A percentile compares a stretch with the other conserved stretches of the same genome.
These are phyloP conservation scores for Chauna torquata DNA, from an alignment of 2,113 vertebrate genomes.

Conservation along the genomic window DNA sequence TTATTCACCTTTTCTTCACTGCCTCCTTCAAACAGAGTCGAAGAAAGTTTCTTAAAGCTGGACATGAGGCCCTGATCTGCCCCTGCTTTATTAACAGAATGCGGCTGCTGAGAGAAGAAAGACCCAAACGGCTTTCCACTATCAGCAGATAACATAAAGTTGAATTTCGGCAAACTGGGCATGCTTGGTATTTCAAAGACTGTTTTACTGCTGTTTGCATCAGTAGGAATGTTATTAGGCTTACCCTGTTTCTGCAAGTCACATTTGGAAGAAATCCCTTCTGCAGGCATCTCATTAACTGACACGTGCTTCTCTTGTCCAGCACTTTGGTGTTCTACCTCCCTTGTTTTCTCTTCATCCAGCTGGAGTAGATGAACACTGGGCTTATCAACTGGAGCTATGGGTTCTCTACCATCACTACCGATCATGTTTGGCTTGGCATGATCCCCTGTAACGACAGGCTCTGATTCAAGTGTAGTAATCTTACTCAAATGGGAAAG, in stretches of 20 bases:
- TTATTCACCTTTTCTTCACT: conserved; percentile 75
- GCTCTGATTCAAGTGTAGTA: background rate
- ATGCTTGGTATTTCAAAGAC: conserved; percentile 82
- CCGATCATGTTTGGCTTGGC: background rate
- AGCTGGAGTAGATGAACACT: background rate
- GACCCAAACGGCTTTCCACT: conserved; percentile 82
- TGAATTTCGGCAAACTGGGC: conserved; percentile 76
- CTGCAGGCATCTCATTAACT: background rate
- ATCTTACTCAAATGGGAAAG: background rate
- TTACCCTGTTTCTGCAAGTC: background rate
- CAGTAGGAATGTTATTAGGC: background rate
- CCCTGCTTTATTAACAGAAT: conserved; percentile 60
- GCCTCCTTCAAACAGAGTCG: conserved; percentile 82
- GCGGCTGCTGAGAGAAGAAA: conserved; percentile 81
- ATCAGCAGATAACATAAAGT: conserved; percentile 80
- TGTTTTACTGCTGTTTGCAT: conserved; percentile 59
- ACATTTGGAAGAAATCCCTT: background rate
- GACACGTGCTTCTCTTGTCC: background rate
- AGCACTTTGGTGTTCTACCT: background rate
- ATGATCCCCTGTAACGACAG: background rate
- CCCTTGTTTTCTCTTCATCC: background rate
- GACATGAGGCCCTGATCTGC: conserved; percentile 80
- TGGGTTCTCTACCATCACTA: background rate
- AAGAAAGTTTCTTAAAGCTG: conserved; percentile 87
- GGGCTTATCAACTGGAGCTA: background rate